phyloP scores from a whole-genome alignment of 2,797 vertebrate species.

The Sebastes trivittatus region DNA sequence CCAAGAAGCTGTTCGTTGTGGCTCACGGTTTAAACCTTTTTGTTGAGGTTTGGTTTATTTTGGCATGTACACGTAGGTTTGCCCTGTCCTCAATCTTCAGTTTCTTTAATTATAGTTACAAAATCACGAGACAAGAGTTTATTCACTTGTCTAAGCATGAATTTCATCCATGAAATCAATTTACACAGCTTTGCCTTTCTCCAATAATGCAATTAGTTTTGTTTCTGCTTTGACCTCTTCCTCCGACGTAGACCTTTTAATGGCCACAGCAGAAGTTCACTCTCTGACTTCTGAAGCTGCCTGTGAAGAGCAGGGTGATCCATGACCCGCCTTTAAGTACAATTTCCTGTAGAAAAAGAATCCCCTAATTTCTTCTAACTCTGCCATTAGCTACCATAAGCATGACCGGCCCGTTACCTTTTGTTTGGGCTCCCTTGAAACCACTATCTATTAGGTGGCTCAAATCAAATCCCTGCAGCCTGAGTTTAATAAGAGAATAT shows the following conservation, averaged over 20 bases:
- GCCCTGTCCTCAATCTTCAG: conserved; percentile 5
- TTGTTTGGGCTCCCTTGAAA: conserved; percentile 77
- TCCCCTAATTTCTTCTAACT: conserved; percentile 79
- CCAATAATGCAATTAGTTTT: conserved; percentile 48
- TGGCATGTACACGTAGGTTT: background rate
- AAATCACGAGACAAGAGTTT: conserved; percentile 31
- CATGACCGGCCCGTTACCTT: conserved; percentile 83
- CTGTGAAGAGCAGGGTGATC: conserved; percentile 74
- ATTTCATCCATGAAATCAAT: conserved; percentile 57
- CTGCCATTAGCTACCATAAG: conserved; percentile 80
- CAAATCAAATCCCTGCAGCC: conserved; percentile 78
- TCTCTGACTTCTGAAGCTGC: conserved; percentile 62
- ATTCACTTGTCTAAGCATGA: conserved; percentile 44
- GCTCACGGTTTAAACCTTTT: background rate
- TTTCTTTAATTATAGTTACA: conserved; percentile 38
- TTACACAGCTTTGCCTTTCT: conserved; percentile 44
- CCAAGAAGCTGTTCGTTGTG: conserved; percentile 13
- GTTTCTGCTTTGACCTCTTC: conserved; percentile 51
- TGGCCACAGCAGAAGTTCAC: conserved; percentile 59
- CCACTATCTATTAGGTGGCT: conserved; percentile 82
- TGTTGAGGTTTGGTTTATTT: conserved; percentile 19
- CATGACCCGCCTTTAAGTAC: conserved; percentile 80
- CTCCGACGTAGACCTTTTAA: conserved; percentile 49
- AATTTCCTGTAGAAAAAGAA: conserved; percentile 83
- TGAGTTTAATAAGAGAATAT: conserved; percentile 83